Evolutionary conservation across 2,113 vertebrate genomes (phyloP).

Genomic region (Hystrix brachyura): DNA sequence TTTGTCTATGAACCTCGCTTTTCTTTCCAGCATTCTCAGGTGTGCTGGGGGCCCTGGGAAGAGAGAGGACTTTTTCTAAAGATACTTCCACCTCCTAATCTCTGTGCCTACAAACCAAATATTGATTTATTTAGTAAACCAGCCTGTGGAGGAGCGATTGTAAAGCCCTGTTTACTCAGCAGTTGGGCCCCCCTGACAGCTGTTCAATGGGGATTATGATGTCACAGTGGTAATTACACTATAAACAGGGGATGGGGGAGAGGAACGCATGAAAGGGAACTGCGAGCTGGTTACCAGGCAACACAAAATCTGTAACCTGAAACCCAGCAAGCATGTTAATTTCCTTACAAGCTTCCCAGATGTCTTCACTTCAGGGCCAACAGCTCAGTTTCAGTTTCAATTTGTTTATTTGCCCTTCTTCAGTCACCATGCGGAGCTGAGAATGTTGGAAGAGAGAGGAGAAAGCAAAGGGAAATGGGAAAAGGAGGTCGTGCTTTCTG

Average conservation of each 20-base stretch:
- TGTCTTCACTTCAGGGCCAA: slow-evolving; percentile 85
- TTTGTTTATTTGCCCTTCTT: slow-evolving; percentile 82
- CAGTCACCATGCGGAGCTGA: slow-evolving; percentile 48
- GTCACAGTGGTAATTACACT: slow-evolving; percentile 87
- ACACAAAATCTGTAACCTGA: slow-evolving; percentile 84
- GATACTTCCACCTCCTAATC: slow-evolving; percentile 83
- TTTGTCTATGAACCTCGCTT: slow-evolving; percentile 67
- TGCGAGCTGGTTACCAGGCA: slow-evolving; percentile 82
- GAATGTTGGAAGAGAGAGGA: slow-evolving; percentile 43
- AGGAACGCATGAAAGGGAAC: slow-evolving; percentile 87
- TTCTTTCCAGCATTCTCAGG: slow-evolving; percentile 84
- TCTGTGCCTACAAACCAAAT: slow-evolving; percentile 86
- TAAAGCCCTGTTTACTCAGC: slow-evolving; percentile 84
- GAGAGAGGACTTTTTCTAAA: slow-evolving; percentile 83
- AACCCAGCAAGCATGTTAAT: slow-evolving; percentile 80
- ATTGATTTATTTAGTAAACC: slow-evolving; percentile 86
- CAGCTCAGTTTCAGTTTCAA: slow-evolving; percentile 90
- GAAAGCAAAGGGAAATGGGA: neutral
- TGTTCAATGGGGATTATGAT: slow-evolving; percentile 88
- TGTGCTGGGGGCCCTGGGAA: slow-evolving; percentile 78
- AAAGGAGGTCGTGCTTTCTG: neutral
- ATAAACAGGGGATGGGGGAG: slow-evolving; percentile 85
- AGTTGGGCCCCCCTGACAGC: slow-evolving; percentile 85
- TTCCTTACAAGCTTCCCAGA: slow-evolving; percentile 86
- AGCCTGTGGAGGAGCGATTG: slow-evolving; percentile 74